Evolutionary conservation across 2,888 invertebrate genomes (phyloP).

Genomic region (Glaucopsyche alexis): DNA sequence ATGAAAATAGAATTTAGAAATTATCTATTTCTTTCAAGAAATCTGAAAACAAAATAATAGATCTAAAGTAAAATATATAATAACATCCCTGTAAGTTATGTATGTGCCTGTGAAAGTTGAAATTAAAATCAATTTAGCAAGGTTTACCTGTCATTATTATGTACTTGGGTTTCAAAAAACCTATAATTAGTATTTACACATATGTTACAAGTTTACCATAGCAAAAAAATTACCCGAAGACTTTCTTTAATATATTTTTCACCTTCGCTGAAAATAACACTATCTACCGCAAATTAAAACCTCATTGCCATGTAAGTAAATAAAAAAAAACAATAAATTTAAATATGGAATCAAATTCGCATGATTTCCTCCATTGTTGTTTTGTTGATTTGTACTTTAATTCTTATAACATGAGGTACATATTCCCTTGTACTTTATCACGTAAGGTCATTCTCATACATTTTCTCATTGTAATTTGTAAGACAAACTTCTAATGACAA

Average conservation of each 20-base stretch:
- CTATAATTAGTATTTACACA: no score
- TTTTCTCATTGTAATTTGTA: slow-evolving; percentile 6
- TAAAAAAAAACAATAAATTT: not conserved
- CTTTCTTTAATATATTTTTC: not conserved
- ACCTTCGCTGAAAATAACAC: not conserved
- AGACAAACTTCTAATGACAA: not conserved
- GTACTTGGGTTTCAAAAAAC: no score
- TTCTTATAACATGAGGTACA: not conserved
- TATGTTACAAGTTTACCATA: no score
- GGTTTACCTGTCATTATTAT: no score
- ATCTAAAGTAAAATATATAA: no score
- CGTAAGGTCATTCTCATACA: not conserved
- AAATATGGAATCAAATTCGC: not conserved
- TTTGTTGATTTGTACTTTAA: not conserved
- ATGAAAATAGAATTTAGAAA: no score
- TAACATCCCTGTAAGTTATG: no score
- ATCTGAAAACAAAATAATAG: not conserved
- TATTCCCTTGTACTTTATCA: not conserved
- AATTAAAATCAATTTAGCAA: no score
- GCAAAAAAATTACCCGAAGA: no score
- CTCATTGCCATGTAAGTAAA: not conserved
- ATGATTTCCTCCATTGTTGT: not conserved
- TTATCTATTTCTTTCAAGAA: not conserved
- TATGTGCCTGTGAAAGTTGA: no score
- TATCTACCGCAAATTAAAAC: not conserved